Conservation (phyloP, 2,888 invertebrate genomes). For the Pollenia griseotomentosa region DNA sequence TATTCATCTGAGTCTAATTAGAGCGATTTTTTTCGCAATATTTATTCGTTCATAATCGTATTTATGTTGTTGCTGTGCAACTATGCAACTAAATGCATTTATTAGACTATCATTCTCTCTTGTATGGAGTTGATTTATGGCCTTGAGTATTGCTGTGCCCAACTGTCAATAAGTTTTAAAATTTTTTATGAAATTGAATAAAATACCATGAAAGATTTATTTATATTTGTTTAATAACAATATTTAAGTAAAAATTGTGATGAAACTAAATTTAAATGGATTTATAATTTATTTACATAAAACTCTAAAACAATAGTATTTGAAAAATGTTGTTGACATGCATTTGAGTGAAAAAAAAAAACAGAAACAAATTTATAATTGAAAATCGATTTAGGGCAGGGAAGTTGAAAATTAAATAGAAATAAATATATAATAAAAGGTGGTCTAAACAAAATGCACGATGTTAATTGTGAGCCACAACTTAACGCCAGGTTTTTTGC, state of each 20-base stretch:
- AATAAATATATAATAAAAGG: no score
- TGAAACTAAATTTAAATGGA: background rate
- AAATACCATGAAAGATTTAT: slow-evolving; percentile 40
- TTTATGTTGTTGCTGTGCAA: slow-evolving; percentile 10
- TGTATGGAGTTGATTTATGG: slow-evolving; percentile 35
- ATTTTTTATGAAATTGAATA: slow-evolving; percentile 31
- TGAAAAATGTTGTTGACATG: slow-evolving; percentile 10
- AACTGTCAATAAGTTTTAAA: slow-evolving; percentile 44
- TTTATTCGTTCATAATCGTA: background rate
- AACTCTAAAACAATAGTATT: background rate
- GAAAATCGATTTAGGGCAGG: no score
- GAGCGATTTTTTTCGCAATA: slow-evolving; percentile 14
- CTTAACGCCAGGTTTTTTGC: no score
- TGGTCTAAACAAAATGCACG: no score
- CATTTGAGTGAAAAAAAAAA: background rate
- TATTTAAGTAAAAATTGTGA: background rate
- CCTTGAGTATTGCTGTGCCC: slow-evolving; percentile 36
- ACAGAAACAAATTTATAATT: background rate
- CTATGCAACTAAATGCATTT: background rate
- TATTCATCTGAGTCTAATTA: slow-evolving; percentile 52
- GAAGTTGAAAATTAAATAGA: no score
- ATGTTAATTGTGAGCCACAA: no score
- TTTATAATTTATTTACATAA: background rate
- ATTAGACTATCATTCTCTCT: background rate
- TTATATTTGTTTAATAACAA: slow-evolving; percentile 10